A percentile compares a stretch with the other conserved stretches of the same genome.
These are phyloP conservation scores for Plebejus anna DNA, from an alignment of 2,888 invertebrate species.

Conservation along the genomic window DNA sequence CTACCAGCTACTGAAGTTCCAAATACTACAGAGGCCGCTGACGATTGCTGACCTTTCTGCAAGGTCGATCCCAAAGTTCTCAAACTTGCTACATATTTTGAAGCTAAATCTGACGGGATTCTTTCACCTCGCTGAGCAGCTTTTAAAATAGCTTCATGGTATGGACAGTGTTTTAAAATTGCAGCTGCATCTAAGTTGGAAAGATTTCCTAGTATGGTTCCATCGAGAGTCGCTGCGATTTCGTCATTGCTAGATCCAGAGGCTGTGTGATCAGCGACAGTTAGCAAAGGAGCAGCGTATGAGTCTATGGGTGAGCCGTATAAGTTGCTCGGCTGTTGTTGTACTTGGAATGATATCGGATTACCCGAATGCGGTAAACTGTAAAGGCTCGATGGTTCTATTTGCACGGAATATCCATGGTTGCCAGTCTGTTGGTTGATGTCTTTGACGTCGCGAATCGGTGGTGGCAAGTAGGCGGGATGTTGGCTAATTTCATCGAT, in stretches of 20 bases:
- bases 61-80: constrained; percentile 74
- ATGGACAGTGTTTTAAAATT: constrained; percentile 73
- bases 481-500: constrained; percentile 74
- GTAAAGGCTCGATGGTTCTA: constrained; percentile 73
- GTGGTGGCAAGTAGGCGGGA: constrained; percentile 82
- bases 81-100: constrained; percentile 75
- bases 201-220: constrained; percentile 60
- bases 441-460: constrained; percentile 80
- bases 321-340: constrained; percentile 52
- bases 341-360: constrained; percentile 70
- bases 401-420: constrained; percentile 61
- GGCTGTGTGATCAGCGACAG: constrained; percentile 74
- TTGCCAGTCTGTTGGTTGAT: constrained; percentile 52
- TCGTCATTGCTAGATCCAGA: constrained; percentile 63
- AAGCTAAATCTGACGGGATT: constrained; percentile 71
- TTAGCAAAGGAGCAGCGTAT: constrained; percentile 72
- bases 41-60: constrained; percentile 61
- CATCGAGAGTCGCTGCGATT: constrained; percentile 66
- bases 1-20: constrained; percentile 51
- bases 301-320: constrained; percentile 75
- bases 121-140: constrained; percentile 65
- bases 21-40: constrained; percentile 50
- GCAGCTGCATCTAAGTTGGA: constrained; percentile 68
- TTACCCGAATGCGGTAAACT: constrained; percentile 72
- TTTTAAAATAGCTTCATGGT: constrained; percentile 72